These are phyloP conservation scores for Nomada goodeniana DNA, from an alignment of 2,888 invertebrate species.

Conservation along the genomic window DNA sequence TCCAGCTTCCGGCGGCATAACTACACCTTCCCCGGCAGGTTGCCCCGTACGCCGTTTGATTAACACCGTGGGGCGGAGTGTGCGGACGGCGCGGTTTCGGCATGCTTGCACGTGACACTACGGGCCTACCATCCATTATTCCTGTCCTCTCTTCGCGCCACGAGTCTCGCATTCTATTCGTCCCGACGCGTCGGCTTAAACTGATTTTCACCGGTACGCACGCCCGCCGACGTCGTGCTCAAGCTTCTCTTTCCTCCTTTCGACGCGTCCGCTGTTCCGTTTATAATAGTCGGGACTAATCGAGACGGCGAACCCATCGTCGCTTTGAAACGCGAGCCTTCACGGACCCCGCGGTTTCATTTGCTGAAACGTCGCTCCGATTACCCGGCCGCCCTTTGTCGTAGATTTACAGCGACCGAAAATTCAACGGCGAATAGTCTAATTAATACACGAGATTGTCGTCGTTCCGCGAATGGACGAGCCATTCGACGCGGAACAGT, in stretches of 20 bases:
- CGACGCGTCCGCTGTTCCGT: slow-evolving; percentile 18
- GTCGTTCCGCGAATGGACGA: slow-evolving; percentile 3
- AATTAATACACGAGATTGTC: background rate
- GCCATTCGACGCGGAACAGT: slow-evolving; percentile 18
- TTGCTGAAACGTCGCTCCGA: slow-evolving; percentile 42
- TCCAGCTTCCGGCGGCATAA: slow-evolving; percentile 26
- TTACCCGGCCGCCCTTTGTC: slow-evolving; percentile 28
- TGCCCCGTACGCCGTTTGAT: slow-evolving; percentile 77
- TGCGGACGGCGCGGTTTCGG: slow-evolving; percentile 77
- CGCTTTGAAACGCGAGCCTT: slow-evolving; percentile 50
- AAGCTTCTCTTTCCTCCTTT: slow-evolving; percentile 41
- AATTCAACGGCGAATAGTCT: slow-evolving; percentile 16
- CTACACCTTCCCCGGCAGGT: slow-evolving; percentile 53
- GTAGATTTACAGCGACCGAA: slow-evolving; percentile 8
- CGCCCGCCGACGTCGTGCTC: background rate
- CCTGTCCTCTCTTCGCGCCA: slow-evolving; percentile 44
- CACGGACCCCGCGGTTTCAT: slow-evolving; percentile 41
- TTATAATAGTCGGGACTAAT: slow-evolving; percentile 48
- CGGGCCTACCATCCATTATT: slow-evolving; percentile 79
- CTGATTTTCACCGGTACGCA: slow-evolving; percentile 49
- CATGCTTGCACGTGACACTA: slow-evolving; percentile 79
- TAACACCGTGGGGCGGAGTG: slow-evolving; percentile 77
- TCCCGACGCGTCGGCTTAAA: slow-evolving; percentile 39
- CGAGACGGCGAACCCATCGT: slow-evolving; percentile 50
- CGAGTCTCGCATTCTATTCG: slow-evolving; percentile 32